Conservation (phyloP, 2,888 invertebrate species). For the Acanthacorydalis orientalis region DNA sequence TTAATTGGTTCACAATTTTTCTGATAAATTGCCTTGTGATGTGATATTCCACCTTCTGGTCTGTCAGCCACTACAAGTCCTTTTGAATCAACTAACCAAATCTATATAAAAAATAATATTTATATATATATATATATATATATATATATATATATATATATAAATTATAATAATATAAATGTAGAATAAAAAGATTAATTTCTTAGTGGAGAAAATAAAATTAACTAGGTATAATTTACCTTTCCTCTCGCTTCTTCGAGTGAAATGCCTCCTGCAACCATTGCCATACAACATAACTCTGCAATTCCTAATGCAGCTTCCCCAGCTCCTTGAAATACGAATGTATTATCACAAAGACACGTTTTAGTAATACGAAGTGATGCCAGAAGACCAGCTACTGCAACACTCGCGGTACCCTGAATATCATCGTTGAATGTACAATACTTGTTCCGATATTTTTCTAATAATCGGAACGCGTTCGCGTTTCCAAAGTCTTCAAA, state of each 20-base stretch:
- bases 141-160: slow-evolving; percentile 3
- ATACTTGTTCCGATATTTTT: slow-evolving; percentile 71
- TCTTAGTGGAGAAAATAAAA: no score
- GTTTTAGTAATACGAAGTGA: slow-evolving; percentile 71
- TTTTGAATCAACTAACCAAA: slow-evolving; percentile 94
- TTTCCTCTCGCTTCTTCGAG: background rate
- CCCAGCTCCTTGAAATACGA: slow-evolving; percentile 94
- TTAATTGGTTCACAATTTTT: slow-evolving; percentile 59
- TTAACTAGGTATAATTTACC: no score
- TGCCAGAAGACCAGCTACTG: slow-evolving; percentile 83
- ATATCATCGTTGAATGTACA: slow-evolving; percentile 99
- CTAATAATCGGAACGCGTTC: slow-evolving; percentile 87
- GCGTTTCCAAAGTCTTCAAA: slow-evolving; percentile 98
- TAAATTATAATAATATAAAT: no score
- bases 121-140: slow-evolving; percentile 48
- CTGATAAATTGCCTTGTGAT: slow-evolving; percentile 71
- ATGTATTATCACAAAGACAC: slow-evolving; percentile 63
- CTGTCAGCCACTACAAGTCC: slow-evolving; percentile 83
- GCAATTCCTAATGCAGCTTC: slow-evolving; percentile 69
- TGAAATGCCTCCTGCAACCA: slow-evolving; percentile 65
- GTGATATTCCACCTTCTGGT: slow-evolving; percentile 61
- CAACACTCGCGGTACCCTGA: slow-evolving; percentile 93
- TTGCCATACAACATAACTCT: slow-evolving; percentile 77
- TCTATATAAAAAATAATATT: slow-evolving; percentile 30
- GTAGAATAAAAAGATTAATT: no score